Evolutionary conservation across 1,140 invertebrate species (phyloP).

Genomic region (Zaprionus davidi): DNA sequence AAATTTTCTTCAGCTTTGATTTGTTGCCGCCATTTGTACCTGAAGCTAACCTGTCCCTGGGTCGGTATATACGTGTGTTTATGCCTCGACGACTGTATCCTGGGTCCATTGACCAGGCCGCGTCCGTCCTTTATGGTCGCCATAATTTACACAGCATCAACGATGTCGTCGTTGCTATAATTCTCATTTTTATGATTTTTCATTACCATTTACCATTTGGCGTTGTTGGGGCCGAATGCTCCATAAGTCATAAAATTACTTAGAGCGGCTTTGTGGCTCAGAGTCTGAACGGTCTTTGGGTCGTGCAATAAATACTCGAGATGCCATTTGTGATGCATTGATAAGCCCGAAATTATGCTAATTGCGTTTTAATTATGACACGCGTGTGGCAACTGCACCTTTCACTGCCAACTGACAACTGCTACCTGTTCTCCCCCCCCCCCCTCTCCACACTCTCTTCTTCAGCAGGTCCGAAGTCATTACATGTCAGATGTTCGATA

Average conservation of each 20-base stretch:
- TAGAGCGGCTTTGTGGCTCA: constrained; percentile 30
- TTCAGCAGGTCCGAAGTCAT: constrained; percentile 41
- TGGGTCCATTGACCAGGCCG: constrained; percentile 33
- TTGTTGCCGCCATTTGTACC: constrained; percentile 56
- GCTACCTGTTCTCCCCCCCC: not conserved
- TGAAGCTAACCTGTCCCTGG: constrained; percentile 15
- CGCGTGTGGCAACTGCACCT: constrained; percentile 50
- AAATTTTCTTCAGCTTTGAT: constrained; percentile 62
- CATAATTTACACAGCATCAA: constrained; percentile 62
- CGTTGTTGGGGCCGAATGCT: constrained; percentile 16
- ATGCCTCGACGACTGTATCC: constrained; percentile 12
- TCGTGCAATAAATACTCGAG: constrained; percentile 57
- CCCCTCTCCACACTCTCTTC: not conserved
- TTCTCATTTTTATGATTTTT: constrained; percentile 69
- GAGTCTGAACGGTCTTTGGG: constrained; percentile 19
- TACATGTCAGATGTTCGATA: constrained; percentile 66
- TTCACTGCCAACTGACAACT: constrained; percentile 27
- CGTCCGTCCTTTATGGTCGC: constrained; percentile 50
- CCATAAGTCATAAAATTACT: constrained; percentile 69
- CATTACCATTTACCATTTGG: constrained; percentile 51
- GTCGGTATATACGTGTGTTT: constrained; percentile 12
- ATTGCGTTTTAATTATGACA: constrained; percentile 71
- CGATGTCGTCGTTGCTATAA: constrained; percentile 53
- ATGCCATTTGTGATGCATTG: constrained; percentile 67
- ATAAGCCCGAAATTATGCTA: constrained; percentile 69